phyloP scores from a whole-genome alignment of 92 coral and sea anemone species.

The Porites divaricata region DNA sequence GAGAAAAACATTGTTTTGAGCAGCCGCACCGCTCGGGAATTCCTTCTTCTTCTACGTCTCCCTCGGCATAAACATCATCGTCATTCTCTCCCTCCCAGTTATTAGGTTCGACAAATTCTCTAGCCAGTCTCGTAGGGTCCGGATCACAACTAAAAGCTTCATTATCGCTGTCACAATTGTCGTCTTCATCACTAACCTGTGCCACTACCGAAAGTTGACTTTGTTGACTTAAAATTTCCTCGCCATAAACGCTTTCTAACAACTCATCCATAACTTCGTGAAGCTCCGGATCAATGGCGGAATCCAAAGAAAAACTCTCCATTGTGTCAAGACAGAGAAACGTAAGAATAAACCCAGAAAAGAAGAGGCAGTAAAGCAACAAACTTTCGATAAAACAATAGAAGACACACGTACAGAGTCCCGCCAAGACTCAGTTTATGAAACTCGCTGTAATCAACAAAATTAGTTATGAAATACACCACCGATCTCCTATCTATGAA shows the following conservation, averaged over 20 bases:
- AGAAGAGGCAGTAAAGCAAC: no score
- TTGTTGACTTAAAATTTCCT: background rate
- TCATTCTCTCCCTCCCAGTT: constrained; percentile 12
- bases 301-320: constrained; percentile 19
- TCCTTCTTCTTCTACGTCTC: background rate
- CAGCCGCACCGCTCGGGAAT: constrained; percentile 7
- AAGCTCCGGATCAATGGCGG: background rate
- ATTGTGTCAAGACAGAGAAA: background rate
- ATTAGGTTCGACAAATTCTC: background rate
- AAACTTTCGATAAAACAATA: no score
- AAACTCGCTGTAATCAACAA: constrained; percentile 3
- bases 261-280: no score
- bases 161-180: background rate
- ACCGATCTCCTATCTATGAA: no score
- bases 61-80: background rate
- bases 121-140: no score
- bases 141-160: background rate
- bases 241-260: no score
- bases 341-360: no score
- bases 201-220: constrained; percentile 10
- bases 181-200: background rate
- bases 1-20: background rate
- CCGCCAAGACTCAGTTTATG: background rate
- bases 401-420: background rate
- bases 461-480: no score